Evolutionary conservation across 2,797 vertebrate species (phyloP), one percentile per base, ranked within the genome.

Genomic region (Furcifer pardalis): DNA sequence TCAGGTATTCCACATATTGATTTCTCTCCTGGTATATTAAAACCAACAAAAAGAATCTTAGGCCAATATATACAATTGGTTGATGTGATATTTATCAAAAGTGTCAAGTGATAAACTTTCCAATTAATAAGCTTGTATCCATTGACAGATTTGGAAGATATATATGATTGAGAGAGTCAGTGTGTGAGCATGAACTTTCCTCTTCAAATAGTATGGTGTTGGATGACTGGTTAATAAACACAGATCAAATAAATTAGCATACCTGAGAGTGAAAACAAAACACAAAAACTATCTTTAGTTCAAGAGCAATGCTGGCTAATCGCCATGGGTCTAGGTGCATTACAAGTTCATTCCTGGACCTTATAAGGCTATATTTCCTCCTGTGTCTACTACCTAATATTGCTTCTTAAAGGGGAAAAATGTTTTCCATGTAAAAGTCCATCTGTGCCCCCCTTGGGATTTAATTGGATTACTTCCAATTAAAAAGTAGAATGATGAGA

Each of bases 21-120:
- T 93, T 93, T 37, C 42, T 59, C 42, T 93, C 92, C 77, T 91
- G 23, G 68, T 87, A 78, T 90, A 94, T 93, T 92, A 92, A 94
- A 93, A 91, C 87, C 60, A 84, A 73, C 52, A 94, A 69, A 77
- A 37, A 56, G n/a, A 68, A 83, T 25, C 73, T 56, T 59, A 9
- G 35, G 10, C 12, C 37, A 66, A 68, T 66, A 83, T 65, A 60
- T n/a, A 71, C 49, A 77, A 83, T 62, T 71, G 56, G 30, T 66
- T 60, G 52, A n/a, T 66, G 81, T 84, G 74, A 69, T 44, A 69
- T 77, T 77, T 69, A 69, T 69, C 74, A 75, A 56, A 13, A 59
- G 49, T 76, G 40, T 59, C 46, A 77, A 77, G 23, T 42, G 21
- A 77, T 77, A 83, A 68, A 44, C 37, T 69, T 68, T 77, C 30